Evolutionary conservation across 2,113 vertebrate species (phyloP).

Genomic region (Oxyruncus cristatus): DNA sequence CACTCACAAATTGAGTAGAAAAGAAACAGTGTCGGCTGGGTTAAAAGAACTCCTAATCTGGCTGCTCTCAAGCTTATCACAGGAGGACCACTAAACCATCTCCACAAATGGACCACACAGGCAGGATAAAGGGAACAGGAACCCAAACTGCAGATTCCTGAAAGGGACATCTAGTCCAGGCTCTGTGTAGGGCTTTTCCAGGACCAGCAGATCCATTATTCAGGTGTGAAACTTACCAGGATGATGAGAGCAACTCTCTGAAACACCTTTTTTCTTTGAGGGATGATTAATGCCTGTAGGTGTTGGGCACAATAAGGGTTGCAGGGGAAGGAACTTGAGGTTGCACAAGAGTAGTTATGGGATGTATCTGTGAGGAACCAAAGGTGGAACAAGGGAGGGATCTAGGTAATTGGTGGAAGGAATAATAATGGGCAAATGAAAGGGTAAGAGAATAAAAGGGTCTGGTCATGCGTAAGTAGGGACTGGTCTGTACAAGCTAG

Average conservation of each 20-base stretch:
- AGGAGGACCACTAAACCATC: background rate
- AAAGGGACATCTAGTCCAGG: background rate
- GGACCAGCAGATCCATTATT: background rate
- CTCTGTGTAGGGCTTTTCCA: background rate
- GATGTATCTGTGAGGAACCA: background rate
- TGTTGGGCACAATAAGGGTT: background rate
- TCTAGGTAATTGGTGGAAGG: background rate
- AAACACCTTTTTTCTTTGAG: background rate
- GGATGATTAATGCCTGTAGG: background rate
- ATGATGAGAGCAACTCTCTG: background rate
- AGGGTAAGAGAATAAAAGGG: background rate
- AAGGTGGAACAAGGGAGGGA: background rate
- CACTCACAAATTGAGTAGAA: background rate
- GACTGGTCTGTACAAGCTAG: background rate
- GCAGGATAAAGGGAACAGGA: background rate
- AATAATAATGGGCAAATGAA: background rate
- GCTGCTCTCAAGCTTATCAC: background rate
- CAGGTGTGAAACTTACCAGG: background rate
- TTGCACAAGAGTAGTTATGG: background rate
- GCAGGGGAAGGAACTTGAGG: background rate
- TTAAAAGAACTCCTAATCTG: background rate
- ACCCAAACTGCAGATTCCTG: background rate
- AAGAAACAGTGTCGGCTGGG: background rate
- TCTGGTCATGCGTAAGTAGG: fast-evolving
- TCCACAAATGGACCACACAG: background rate